These are phyloP conservation scores for Papilio polytes DNA, from an alignment of 1,140 invertebrate genomes.

Conservation along the genomic window DNA sequence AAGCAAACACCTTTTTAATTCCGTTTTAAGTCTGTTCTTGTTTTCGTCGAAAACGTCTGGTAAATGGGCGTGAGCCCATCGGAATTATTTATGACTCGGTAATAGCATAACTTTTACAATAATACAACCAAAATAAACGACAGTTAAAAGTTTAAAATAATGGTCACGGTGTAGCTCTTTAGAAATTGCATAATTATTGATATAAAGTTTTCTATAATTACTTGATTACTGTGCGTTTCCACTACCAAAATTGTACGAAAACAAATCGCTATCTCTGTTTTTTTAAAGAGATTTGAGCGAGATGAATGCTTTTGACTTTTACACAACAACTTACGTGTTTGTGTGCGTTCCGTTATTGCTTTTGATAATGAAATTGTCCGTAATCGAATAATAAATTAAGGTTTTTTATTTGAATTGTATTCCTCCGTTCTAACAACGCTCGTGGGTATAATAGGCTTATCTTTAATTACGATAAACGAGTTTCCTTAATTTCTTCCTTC, in stretches of 20 bases:
- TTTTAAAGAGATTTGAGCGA: no score
- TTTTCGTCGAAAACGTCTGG: not conserved
- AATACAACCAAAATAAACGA: conserved; percentile 7
- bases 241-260: no score
- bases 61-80: not conserved
- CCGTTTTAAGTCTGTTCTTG: not conserved
- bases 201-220: no score
- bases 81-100: conserved; percentile 4
- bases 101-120: conserved; percentile 33
- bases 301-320: no score
- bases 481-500: not conserved
- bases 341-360: not conserved
- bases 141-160: conserved; percentile 30
- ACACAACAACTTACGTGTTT: no score
- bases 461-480: conserved; percentile 28
- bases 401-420: conserved; percentile 23
- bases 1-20: not conserved
- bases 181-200: not conserved
- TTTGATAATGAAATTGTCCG: not conserved
- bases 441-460: conserved; percentile 10
- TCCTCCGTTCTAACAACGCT: not conserved
- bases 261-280: no score
- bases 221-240: no score
- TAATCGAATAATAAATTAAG: not conserved
- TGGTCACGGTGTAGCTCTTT: not conserved